A percentile compares a stretch with the other conserved stretches of the same genome.
These are phyloP conservation scores for Sprattus sprattus DNA, from an alignment of 2,113 vertebrate genomes.

Conservation along the genomic window DNA sequence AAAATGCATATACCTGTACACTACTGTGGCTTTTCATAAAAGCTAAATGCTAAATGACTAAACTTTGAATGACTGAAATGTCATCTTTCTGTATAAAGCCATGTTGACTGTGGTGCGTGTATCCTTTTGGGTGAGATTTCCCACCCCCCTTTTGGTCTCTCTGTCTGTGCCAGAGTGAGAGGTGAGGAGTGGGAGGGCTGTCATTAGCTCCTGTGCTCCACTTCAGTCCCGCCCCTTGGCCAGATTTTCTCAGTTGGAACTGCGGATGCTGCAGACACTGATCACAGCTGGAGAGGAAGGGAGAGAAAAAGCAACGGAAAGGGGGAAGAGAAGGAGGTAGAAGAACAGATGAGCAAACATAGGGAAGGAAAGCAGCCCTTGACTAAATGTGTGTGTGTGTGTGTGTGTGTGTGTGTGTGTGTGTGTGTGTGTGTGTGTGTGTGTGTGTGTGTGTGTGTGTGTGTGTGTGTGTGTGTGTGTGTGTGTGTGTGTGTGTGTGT, in stretches of 20 bases:
- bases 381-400: neutral
- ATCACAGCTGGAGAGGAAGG: conserved; percentile 34
- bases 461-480: neutral
- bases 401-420: neutral
- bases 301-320: neutral
- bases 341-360: neutral
- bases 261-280: conserved; percentile 35
- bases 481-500: neutral
- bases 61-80: too few species aligned
- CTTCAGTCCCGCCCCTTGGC: conserved; percentile 30
- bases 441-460: neutral
- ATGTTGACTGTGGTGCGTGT: too few species aligned
- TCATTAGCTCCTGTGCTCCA: conserved; percentile 17
- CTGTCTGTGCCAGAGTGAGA: neutral
- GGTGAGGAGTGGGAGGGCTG: neutral
- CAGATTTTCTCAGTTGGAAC: conserved; percentile 38
- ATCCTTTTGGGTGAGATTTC: neutral
- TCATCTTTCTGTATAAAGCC: too few species aligned
- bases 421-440: neutral
- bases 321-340: neutral
- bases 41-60: too few species aligned
- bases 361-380: neutral
- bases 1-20: neutral
- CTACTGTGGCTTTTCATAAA: neutral
- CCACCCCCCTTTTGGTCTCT: neutral